Conservation (phyloP, 2,888 invertebrate species). For the Dexiosoma caninum region DNA sequence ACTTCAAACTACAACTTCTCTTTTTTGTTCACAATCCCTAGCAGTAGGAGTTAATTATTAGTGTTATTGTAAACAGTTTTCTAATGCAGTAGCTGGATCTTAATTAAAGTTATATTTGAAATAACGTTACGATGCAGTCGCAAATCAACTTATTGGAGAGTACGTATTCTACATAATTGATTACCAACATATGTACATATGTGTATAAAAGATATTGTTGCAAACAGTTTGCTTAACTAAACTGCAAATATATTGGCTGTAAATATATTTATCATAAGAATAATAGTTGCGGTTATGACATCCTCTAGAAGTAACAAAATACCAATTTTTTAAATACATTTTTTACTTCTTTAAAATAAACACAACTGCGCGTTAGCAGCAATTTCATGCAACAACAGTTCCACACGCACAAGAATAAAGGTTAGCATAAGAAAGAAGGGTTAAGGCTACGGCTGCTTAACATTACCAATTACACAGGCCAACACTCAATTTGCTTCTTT, state of each 20-base stretch:
- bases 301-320: constrained; percentile 15
- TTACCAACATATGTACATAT: too few relatives aligned
- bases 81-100: too few relatives aligned
- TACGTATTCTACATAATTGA: too few relatives aligned
- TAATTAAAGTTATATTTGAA: too few relatives aligned
- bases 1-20: background rate
- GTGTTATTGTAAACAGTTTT: too few relatives aligned
- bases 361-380: constrained; percentile 28
- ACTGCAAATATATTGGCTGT: background rate
- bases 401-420: background rate
- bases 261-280: background rate
- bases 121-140: too few relatives aligned
- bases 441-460: background rate
- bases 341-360: background rate
- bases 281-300: constrained; percentile 29
- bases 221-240: background rate
- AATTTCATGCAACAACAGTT: constrained; percentile 34
- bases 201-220: background rate
- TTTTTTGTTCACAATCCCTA: too few relatives aligned
- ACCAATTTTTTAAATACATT: background rate
- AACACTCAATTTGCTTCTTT: background rate
- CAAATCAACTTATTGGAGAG: too few relatives aligned
- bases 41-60: too few relatives aligned
- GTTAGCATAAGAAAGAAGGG: constrained; percentile 10
- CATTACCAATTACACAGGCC: background rate